Conservation (phyloP, 2,113 vertebrate species). For the Clarias magur region DNA sequence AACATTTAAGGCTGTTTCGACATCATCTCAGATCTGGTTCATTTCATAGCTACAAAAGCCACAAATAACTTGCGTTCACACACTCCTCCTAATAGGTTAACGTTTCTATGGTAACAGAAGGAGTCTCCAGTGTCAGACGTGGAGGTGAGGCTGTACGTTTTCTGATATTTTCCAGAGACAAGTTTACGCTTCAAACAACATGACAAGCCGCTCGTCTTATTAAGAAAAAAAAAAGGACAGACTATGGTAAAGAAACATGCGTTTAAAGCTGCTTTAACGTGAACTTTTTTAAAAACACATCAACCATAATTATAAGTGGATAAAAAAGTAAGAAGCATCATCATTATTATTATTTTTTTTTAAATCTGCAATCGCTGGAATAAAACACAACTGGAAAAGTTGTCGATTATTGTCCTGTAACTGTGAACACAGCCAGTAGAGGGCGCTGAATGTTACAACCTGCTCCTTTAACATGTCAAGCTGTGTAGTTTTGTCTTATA, state of each 20-base stretch:
- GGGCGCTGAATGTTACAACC: too few relatives aligned
- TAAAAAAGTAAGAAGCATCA: too few relatives aligned
- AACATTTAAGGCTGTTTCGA: background rate
- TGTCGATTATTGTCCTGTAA: too few relatives aligned
- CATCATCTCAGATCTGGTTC: background rate
- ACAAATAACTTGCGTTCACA: background rate
- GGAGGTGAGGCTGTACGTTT: background rate
- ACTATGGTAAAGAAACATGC: background rate
- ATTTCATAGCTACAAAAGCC: too few relatives aligned
- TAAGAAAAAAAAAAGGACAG: background rate
- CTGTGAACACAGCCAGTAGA: too few relatives aligned
- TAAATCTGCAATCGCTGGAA: too few relatives aligned
- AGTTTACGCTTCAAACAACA: background rate
- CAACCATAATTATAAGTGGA: too few relatives aligned
- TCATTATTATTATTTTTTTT: too few relatives aligned
- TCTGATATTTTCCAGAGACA: background rate
- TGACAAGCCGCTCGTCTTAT: background rate
- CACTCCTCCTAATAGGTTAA: background rate
- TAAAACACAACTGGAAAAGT: too few relatives aligned
- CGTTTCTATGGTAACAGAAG: background rate
- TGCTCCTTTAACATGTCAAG: too few relatives aligned
- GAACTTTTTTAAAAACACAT: too few relatives aligned
- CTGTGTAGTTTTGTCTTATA: too few relatives aligned
- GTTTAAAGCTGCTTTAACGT: background rate
- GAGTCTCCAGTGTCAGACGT: background rate